Percentiles rank a stretch among this genome's conserved stretches.
Conservation (phyloP, 2,888 invertebrate genomes). For the Netelia fuscicornis region DNA sequence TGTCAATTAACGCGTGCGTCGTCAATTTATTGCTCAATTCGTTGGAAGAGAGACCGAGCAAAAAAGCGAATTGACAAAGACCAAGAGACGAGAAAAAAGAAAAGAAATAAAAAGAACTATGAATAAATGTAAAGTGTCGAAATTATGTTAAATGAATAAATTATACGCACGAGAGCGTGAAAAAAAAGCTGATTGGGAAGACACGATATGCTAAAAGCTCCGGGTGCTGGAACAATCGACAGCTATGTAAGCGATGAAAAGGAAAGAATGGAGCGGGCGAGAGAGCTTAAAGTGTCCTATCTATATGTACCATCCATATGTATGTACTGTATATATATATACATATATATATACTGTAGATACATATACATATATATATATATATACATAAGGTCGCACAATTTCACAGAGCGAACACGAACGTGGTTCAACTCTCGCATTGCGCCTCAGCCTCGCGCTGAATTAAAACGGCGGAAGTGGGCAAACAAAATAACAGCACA, state of each 20-base stretch:
- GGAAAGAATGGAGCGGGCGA: slow-evolving; percentile 7
- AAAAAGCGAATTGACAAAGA: not conserved
- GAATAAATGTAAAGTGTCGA: not conserved
- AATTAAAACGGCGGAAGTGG: slow-evolving; percentile 76
- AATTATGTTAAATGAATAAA: not conserved
- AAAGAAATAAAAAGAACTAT: not conserved
- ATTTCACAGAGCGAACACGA: slow-evolving; percentile 50
- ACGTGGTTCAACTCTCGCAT: slow-evolving; percentile 52
- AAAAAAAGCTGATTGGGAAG: not conserved
- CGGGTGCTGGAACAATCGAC: slow-evolving; percentile 36
- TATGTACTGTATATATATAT: not conserved
- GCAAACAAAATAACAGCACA: slow-evolving; percentile 76
- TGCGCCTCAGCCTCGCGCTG: slow-evolving; percentile 57
- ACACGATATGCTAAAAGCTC: slow-evolving; percentile 28
- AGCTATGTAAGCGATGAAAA: slow-evolving; percentile 23
- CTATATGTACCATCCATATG: not conserved
- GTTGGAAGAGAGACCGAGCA: not conserved
- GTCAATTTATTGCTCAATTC: not conserved
- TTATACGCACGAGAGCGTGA: not conserved
- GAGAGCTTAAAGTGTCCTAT: slow-evolving; percentile 11
- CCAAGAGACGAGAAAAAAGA: not conserved
- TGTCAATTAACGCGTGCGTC: not conserved
- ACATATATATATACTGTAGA: not conserved
- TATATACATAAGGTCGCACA: slow-evolving; percentile 10
- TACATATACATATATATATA: slow-evolving; percentile 15